phyloP scores from a whole-genome alignment of 2,113 vertebrate genomes.

The Xiphophorus hellerii region DNA sequence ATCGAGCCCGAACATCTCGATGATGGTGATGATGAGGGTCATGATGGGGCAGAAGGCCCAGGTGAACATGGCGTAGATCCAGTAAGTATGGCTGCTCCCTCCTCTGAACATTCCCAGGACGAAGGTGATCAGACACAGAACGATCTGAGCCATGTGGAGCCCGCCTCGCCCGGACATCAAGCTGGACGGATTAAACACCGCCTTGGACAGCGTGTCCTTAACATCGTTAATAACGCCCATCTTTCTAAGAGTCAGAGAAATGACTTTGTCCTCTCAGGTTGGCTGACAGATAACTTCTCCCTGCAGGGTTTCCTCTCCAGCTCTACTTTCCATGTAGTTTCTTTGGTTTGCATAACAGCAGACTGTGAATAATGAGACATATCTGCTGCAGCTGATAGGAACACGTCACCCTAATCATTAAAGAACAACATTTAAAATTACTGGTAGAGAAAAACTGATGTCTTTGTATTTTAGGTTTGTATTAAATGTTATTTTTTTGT shows the following conservation, averaged over 20 bases:
- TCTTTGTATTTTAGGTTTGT: not conserved
- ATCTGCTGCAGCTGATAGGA: constrained; percentile 5
- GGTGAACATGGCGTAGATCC: constrained; percentile 84
- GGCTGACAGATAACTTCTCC: not conserved
- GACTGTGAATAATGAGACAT: constrained; percentile 6
- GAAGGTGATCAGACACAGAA: constrained; percentile 63
- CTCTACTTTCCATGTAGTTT: not conserved
- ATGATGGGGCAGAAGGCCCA: constrained; percentile 84
- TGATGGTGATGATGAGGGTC: constrained; percentile 80
- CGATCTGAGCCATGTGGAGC: constrained; percentile 70
- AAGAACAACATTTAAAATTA: not conserved
- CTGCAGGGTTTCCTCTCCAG: not conserved
- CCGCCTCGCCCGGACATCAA: constrained; percentile 49
- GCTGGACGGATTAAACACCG: constrained; percentile 52
- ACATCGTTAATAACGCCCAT: constrained; percentile 53
- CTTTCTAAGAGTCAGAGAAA: not conserved
- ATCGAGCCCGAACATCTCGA: constrained; percentile 80
- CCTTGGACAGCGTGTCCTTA: constrained; percentile 51
- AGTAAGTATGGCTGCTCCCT: constrained; percentile 52
- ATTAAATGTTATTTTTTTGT: too few species aligned
- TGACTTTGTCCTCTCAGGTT: not conserved
- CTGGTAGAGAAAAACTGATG: not conserved
- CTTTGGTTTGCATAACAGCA: constrained; percentile 52
- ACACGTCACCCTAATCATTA: not conserved
- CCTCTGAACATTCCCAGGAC: constrained; percentile 46